Evolutionary conservation across 1,140 invertebrate species (phyloP).

Genomic region (Solen grandis): DNA sequence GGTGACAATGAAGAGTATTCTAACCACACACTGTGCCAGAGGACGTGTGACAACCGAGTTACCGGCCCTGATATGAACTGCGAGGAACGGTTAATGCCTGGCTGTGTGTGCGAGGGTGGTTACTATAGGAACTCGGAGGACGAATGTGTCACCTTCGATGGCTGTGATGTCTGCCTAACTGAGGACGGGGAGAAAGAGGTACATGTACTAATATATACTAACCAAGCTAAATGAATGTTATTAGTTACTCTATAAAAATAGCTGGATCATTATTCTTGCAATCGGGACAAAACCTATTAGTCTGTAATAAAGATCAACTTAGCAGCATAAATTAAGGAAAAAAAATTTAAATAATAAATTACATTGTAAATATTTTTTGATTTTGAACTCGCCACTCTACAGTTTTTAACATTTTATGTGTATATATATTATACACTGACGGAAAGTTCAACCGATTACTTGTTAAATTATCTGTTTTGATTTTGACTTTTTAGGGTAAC

Average conservation of each 20-base stretch:
- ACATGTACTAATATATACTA: background rate
- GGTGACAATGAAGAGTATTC: conserved; percentile 30
- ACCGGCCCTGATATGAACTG: conserved; percentile 15
- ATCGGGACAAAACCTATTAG: no score
- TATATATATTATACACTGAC: no score
- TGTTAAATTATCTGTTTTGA: no score
- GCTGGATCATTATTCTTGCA: background rate
- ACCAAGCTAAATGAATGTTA: background rate
- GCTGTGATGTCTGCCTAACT: conserved; percentile 44
- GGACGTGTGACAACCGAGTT: conserved; percentile 52
- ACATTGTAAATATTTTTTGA: no score
- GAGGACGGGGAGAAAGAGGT: conserved; percentile 14
- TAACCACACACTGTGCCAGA: conserved; percentile 44
- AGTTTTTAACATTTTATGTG: no score
- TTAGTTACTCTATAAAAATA: background rate
- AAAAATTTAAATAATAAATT: no score
- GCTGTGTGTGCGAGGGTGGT: conserved; percentile 54
- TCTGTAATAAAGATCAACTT: no score
- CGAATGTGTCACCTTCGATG: conserved; percentile 37
- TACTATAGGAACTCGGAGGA: conserved; percentile 51
- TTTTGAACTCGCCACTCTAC: no score
- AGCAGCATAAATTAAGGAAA: no score
- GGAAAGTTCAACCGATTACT: no score
- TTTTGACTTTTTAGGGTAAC: no score
- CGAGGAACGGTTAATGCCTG: conserved; percentile 35